phyloP scores from a whole-genome alignment of 2,888 invertebrate genomes.

The Cremastobaeus sp. region DNA sequence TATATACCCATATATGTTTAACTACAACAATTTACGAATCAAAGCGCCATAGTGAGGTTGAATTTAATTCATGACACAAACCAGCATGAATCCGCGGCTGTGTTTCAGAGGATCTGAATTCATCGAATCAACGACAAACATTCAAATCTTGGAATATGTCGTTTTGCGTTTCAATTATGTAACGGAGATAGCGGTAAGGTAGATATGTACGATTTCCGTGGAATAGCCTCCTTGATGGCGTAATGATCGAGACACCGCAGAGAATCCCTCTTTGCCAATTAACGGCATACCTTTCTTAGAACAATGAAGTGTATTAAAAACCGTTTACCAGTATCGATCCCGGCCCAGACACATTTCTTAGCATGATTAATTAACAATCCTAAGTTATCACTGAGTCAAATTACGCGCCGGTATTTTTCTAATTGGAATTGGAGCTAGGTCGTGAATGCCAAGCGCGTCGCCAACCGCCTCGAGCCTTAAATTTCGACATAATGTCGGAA shows the following conservation, averaged over 20 bases:
- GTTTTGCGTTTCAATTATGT: conserved; percentile 37
- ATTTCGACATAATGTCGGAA: conserved; percentile 5
- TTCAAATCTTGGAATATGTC: conserved; percentile 44
- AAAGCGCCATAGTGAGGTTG: conserved; percentile 56
- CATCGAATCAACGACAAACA: conserved; percentile 50
- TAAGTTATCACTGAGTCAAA: too few species aligned
- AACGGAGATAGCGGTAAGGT: conserved; percentile 4
- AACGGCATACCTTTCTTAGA: too few species aligned
- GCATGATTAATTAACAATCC: too few species aligned
- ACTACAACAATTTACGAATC: conserved; percentile 60
- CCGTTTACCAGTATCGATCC: too few species aligned
- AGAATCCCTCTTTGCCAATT: neutral
- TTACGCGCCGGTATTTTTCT: too few species aligned
- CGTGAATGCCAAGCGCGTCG: too few species aligned
- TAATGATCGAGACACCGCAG: neutral
- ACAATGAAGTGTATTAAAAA: too few species aligned
- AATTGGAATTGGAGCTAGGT: too few species aligned
- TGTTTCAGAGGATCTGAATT: conserved; percentile 46
- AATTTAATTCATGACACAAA: conserved; percentile 59
- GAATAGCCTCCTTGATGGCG: neutral
- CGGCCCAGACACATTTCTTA: too few species aligned
- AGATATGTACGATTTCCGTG: neutral
- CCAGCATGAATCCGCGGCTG: conserved; percentile 51
- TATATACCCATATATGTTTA: conserved; percentile 59
- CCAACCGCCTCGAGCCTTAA: too few species aligned